phyloP scores from a whole-genome alignment of 2,888 invertebrate genomes.

The Troides helena region DNA sequence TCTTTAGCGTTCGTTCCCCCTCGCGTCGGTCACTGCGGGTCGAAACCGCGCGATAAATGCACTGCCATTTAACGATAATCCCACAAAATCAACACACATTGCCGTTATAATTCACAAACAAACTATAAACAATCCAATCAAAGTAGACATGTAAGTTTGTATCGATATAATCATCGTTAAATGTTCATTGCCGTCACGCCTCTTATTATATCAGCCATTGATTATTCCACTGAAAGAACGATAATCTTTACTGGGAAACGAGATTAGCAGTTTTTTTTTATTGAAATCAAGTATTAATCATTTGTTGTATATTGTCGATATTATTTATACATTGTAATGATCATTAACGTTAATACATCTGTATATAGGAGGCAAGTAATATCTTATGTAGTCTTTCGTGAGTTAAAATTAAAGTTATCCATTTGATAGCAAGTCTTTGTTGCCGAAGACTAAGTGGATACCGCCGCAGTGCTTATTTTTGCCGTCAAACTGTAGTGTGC shows the following conservation, averaged over 20 bases:
- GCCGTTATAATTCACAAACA: conserved; percentile 4
- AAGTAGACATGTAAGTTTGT: conserved; percentile 6
- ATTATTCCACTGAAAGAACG: conserved; percentile 32
- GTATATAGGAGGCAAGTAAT: background rate
- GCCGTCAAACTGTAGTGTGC: too few species aligned
- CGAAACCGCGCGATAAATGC: conserved; percentile 27
- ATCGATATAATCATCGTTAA: background rate
- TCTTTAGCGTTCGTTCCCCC: conserved; percentile 59
- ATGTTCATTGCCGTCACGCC: background rate
- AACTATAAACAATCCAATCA: background rate
- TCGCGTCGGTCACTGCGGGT: conserved; percentile 57
- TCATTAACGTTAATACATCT: conserved; percentile 1
- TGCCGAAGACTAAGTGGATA: too few species aligned
- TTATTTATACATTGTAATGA: conserved; percentile 6
- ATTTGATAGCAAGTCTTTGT: too few species aligned
- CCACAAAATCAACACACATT: background rate
- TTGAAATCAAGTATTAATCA: conserved; percentile 23
- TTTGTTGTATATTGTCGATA: conserved; percentile 5
- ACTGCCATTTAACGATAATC: conserved; percentile 8
- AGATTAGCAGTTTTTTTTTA: conserved; percentile 27
- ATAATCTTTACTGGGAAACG: conserved; percentile 36
- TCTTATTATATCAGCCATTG: conserved; percentile 4
- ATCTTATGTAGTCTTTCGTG: too few species aligned
- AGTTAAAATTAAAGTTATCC: too few species aligned
- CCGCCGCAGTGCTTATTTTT: too few species aligned